phyloP scores from a whole-genome alignment of 53 echinoderm and acorn worm species.

The Stichopus horrens region DNA sequence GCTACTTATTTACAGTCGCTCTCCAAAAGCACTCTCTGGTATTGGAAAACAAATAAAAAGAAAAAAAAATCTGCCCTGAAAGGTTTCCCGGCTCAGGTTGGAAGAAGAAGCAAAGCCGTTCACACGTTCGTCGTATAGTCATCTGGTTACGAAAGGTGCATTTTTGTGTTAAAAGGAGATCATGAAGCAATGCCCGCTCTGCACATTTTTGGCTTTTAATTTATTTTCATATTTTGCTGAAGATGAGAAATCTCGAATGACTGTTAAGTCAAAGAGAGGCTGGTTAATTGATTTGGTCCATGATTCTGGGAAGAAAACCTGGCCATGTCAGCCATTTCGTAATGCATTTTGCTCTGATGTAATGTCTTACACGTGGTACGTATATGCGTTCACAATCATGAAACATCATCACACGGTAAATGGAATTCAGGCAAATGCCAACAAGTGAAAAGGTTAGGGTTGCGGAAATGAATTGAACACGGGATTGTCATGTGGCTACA shows the following conservation, averaged over 20 bases:
- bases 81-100: not conserved
- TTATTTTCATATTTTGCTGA: constrained; percentile 22
- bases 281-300: constrained; percentile 5
- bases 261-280: not conserved
- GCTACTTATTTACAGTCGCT: constrained; percentile 25
- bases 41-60: constrained; percentile 37
- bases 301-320: not conserved
- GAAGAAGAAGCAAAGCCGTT: not conserved
- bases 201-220: constrained; percentile 10
- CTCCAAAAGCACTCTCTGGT: constrained; percentile 34
- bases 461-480: not conserved
- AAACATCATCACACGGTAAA: not conserved
- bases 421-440: not conserved
- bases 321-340: not conserved
- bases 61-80: not conserved
- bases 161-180: constrained; percentile 14
- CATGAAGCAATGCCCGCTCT: not conserved
- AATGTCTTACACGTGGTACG: not conserved
- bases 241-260: not conserved
- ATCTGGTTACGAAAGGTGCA: constrained; percentile 7
- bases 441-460: not conserved
- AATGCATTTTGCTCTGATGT: not conserved
- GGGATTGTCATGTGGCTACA: not conserved
- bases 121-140: not conserved
- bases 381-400: not conserved